Percentiles rank a stretch among this genome's conserved stretches.
These are phyloP conservation scores for Okapia johnstoni DNA, from an alignment of 2,113 vertebrate species.

Conservation along the genomic window DNA sequence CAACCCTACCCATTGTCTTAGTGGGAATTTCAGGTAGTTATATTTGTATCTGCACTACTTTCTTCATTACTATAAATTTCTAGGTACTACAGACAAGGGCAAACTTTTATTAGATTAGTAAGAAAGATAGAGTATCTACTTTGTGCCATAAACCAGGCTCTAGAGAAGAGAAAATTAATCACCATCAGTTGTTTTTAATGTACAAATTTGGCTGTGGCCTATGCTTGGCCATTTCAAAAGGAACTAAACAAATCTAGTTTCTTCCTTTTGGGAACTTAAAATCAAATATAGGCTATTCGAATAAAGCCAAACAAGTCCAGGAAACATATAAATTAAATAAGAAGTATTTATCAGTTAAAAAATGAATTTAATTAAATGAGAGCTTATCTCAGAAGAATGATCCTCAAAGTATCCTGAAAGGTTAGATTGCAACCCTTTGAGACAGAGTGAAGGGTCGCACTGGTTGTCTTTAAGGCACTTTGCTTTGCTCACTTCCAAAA, in stretches of 20 bases:
- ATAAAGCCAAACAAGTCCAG: neutral
- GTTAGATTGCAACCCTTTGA: neutral
- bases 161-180: constrained; percentile 17
- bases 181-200: neutral
- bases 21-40: neutral
- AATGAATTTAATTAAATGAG: constrained; percentile 10
- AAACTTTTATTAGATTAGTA: constrained; percentile 29
- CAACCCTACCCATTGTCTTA: neutral
- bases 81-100: neutral
- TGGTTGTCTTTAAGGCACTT: neutral
- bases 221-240: neutral
- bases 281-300: constrained; percentile 25
- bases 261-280: neutral
- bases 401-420: neutral
- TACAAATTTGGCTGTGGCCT: constrained; percentile 3
- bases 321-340: constrained; percentile 5
- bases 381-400: neutral
- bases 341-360: constrained; percentile 4
- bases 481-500: neutral
- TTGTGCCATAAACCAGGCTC: neutral
- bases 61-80: neutral
- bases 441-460: neutral
- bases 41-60: neutral
- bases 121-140: neutral
- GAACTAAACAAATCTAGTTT: constrained; percentile 8